phyloP scores from a whole-genome alignment of 2,888 invertebrate genomes.

The Macrophya alboannulata region DNA sequence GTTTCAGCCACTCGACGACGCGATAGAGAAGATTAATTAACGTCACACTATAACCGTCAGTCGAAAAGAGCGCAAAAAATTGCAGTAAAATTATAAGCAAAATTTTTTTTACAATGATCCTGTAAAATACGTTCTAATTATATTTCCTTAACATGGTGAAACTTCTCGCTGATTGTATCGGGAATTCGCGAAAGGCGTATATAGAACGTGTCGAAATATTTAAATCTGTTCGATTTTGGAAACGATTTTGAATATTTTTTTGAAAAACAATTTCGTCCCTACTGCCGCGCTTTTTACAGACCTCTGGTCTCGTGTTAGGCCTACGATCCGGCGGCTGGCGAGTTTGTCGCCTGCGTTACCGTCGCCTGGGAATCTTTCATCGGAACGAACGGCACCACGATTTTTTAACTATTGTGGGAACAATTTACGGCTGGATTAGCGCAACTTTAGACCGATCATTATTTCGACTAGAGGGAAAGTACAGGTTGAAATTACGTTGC shows the following conservation, averaged over 20 bases:
- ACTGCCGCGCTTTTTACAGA: constrained; percentile 33
- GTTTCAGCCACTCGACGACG: constrained; percentile 16
- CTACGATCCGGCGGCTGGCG: constrained; percentile 75
- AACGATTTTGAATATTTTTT: not conserved
- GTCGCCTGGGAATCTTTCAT: constrained; percentile 49
- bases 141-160: not conserved
- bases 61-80: not conserved
- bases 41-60: not conserved
- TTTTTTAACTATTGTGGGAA: not conserved
- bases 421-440: not conserved
- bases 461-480: not conserved
- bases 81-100: not conserved
- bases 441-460: not conserved
- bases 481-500: not conserved
- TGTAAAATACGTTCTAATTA: not conserved
- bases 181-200: too few species aligned
- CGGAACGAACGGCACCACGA: not conserved
- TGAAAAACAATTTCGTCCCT: not conserved
- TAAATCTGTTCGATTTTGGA: not conserved
- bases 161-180: too few species aligned
- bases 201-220: not conserved
- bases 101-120: not conserved
- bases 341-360: constrained; percentile 51
- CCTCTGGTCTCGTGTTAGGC: constrained; percentile 54
- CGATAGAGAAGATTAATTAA: constrained; percentile 9